Base-by-base conservation (phyloP, 2,888 invertebrate species). In the Muscina levida region DNA sequence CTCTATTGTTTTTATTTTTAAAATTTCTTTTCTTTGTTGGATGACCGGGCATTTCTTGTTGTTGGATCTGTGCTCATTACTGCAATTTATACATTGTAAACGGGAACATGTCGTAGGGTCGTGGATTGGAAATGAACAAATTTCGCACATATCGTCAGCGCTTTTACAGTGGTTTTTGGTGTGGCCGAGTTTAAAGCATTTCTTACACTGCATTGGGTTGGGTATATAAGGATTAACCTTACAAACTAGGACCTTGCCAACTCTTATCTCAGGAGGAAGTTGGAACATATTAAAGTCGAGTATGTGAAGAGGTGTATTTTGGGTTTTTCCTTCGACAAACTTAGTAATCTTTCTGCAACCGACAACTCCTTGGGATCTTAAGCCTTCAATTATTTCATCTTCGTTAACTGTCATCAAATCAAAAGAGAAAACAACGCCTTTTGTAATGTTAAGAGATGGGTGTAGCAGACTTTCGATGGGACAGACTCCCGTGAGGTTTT, bases 301-400 rank as follows among this genome's bases (percentile, higher is more conserved):
- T 13, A 66, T 48, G 46, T 66, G 65, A 5, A 39, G 19, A 17
- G 39, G 59, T n/a, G 73, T 66, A n/a, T 73, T 72, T 1, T 22
- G 1, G 2, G 15, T 15, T 65, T 72, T 62, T 1, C 24, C 42
- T 11, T 66, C 44, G 2, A 11, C 6, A 42, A 53, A 53, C 24
- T 44, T 73, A n/a, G 65, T 73, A 6, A 73, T 73, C 44, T 66
- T 73, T 42, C 26, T n/a, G 17, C 59, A 62, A 22, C 44, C 59
- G 1, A 39, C 24, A 0, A 70, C 68, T 4, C n/a, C 15, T 51
- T 71, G 26, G 10, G 22, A 1, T 42, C 31, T 53, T 31, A 62
- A 11, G 13, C 53, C 62, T 11, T 62, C 42, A 42, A 53, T 17
- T 11, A 57, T 57, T 57, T 57, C 57, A 1, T 57, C 57, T 37